Conservation (phyloP, 2,888 invertebrate species). For the Brachynemurus nebulosus region DNA sequence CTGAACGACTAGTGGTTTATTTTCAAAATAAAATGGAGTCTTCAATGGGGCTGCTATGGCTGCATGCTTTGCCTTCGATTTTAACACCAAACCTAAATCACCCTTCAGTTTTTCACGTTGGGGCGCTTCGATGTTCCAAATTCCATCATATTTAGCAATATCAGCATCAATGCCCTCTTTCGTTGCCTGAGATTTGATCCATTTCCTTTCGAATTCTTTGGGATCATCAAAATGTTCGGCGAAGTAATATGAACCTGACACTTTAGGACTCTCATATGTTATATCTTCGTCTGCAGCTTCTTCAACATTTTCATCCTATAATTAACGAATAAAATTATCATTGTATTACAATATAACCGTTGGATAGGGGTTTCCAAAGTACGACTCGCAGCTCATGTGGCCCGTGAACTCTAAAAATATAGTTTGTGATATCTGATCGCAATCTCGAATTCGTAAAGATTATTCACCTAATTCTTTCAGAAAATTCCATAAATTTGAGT, state of each 20-base stretch:
- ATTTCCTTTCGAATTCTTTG: slow-evolving; percentile 55
- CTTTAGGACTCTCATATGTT: slow-evolving; percentile 55
- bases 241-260: slow-evolving; percentile 49
- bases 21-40: slow-evolving; percentile 68
- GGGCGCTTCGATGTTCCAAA: slow-evolving; percentile 63
- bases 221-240: slow-evolving; percentile 78
- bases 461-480: no score
- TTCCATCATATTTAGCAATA: slow-evolving; percentile 90
- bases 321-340: no score
- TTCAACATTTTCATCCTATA: slow-evolving; percentile 16
- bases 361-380: no score
- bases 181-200: slow-evolving; percentile 82
- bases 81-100: slow-evolving; percentile 78
- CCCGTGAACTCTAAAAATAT: no score
- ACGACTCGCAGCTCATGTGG: no score
- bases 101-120: slow-evolving; percentile 62
- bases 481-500: no score
- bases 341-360: no score
- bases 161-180: slow-evolving; percentile 78
- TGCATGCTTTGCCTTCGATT: slow-evolving; percentile 92
- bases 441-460: no score
- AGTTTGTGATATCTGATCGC: no score
- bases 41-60: slow-evolving; percentile 72
- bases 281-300: slow-evolving; percentile 32
- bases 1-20: slow-evolving; percentile 78